phyloP scores from a whole-genome alignment of 2,888 invertebrate genomes.

The Megamerina dolium region DNA sequence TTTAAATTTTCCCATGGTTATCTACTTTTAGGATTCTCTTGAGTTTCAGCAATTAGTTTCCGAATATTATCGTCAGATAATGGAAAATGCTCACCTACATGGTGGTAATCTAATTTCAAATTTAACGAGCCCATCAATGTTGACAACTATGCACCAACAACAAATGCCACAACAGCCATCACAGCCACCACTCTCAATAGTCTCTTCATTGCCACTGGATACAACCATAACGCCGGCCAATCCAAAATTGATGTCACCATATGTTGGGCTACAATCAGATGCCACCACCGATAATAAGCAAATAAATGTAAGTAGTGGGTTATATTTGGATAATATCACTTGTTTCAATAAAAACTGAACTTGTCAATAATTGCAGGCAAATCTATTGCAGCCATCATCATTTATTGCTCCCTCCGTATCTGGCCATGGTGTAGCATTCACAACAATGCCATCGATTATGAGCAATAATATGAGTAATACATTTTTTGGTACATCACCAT shows the following conservation, averaged over 20 bases:
- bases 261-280: neutral
- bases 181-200: constrained; percentile 3
- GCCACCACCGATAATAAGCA: no score
- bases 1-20: no score
- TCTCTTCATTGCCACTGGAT: constrained; percentile 21
- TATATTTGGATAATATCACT: no score
- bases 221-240: constrained; percentile 11
- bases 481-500: no score
- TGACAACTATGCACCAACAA: neutral
- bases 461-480: no score
- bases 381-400: no score
- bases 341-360: no score
- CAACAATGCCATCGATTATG: no score
- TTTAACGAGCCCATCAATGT: neutral
- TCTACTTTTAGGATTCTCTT: constrained; percentile 26
- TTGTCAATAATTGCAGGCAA: no score
- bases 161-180: neutral
- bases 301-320: no score
- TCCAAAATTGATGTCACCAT: neutral
- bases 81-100: constrained; percentile 2
- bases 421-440: no score
- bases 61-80: constrained; percentile 27
- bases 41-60: constrained; percentile 25
- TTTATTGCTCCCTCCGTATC: no score
- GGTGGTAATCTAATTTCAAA: neutral